Conservation (phyloP, 2,113 vertebrate genomes). For the Pitta sordida region DNA sequence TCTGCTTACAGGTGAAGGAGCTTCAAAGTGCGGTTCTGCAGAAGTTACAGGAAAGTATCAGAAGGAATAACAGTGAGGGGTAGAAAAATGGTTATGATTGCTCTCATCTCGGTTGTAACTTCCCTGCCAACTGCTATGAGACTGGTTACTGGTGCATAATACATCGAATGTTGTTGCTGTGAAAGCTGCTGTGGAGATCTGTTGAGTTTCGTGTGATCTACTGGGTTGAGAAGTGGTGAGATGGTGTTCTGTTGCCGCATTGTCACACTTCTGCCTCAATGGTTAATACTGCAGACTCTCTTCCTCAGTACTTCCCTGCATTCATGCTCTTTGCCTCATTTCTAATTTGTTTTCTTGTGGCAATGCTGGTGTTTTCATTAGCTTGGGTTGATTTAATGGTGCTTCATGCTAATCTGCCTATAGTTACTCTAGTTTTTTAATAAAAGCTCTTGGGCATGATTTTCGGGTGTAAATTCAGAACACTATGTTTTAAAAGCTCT, state of each 20-base stretch:
- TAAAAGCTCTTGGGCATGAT: not conserved
- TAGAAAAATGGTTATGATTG: not conserved
- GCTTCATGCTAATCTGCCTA: not conserved
- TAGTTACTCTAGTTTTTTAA: not conserved
- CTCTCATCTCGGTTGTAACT: not conserved
- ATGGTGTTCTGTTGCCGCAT: not conserved
- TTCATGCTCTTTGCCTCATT: not conserved
- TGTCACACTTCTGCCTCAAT: not conserved
- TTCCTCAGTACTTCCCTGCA: not conserved
- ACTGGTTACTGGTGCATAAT: not conserved
- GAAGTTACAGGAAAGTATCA: not conserved
- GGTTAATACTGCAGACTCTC: not conserved
- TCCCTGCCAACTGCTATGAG: not conserved
- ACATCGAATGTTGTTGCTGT: not conserved
- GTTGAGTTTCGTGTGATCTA: not conserved
- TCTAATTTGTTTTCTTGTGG: not conserved
- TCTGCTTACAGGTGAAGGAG: not conserved
- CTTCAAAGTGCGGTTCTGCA: not conserved
- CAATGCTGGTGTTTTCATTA: not conserved
- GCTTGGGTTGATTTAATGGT: not conserved
- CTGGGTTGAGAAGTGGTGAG: not conserved
- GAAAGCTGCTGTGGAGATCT: not conserved
- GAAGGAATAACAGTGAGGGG: not conserved
- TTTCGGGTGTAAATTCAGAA: not conserved
- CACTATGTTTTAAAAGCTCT: not conserved